A percentile compares a stretch with the other conserved stretches of the same genome.
These are phyloP conservation scores for Serripes groenlandicus DNA, from an alignment of 2,888 invertebrate species.

Conservation along the genomic window DNA sequence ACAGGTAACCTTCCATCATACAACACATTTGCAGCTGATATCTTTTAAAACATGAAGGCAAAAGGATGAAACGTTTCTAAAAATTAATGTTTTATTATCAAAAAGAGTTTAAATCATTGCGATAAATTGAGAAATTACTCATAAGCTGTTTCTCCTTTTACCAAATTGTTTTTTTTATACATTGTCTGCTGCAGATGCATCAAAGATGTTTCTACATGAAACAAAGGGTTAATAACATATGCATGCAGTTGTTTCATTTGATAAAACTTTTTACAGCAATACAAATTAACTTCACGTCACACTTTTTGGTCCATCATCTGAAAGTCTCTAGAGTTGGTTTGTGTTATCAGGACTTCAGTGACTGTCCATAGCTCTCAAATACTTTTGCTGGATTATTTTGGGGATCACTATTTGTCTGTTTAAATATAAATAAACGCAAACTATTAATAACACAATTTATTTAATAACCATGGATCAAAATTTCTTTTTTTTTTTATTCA, in stretches of 20 bases:
- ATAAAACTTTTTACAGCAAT: no score
- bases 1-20: not conserved
- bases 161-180: not conserved
- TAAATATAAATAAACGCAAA: no score
- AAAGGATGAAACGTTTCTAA: no score
- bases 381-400: slow-evolving; percentile 87
- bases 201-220: not conserved
- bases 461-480: no score
- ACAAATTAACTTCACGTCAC: no score
- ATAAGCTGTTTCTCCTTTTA: not conserved
- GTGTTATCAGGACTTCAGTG: no score
- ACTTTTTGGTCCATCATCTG: no score
- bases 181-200: not conserved
- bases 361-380: slow-evolving; percentile 83
- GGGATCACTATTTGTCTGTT: slow-evolving; percentile 88
- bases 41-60: not conserved
- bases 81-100: no score
- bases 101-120: not conserved
- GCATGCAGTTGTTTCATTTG: not conserved
- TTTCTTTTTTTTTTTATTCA: no score
- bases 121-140: not conserved
- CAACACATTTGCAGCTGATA: not conserved
- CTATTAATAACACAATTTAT: no score
- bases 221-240: not conserved
- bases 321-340: no score